Base-by-base conservation (phyloP, 2,113 vertebrate genomes). In the Mobula birostris region DNA sequence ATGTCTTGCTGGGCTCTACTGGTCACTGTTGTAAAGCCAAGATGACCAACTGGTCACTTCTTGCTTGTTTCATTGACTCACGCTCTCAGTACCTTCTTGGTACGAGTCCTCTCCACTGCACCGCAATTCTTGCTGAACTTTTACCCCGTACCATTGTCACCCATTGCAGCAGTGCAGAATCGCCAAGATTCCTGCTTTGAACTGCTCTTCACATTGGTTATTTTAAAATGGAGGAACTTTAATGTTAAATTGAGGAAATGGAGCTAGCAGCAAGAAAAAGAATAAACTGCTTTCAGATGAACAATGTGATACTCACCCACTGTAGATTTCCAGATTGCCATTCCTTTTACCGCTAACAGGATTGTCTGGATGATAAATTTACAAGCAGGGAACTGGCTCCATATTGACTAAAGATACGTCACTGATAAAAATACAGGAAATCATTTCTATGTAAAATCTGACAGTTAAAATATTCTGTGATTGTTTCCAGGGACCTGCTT, bases 401-500 rank as follows among this genome's bases (percentile, higher is more conserved):
- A 74, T 56, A 6, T 93, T 29, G 68, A 74, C 85, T 24, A 56
- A 29, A 48, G 91, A 74, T 76, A 56, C 68, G 36, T 27, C 24
- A 24, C 32, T 72, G 90, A 92, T 72, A 92, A 40, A 92, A 24
- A 72, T 74, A 12, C n/a, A 74, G 68, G 91, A 56, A 93, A 93
- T 48, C 40, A 93, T 48, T 40, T 74, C 70, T 7, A 40, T 27
- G 24, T 56, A 93, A 74, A 29, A 76, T 56, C 91, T 56, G 85
- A 72, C 70, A 74, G 24, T 48, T 93, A 74, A 93, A 93, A 76
- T 74, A 32, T 66, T 36, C 88, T 70, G 48, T 85, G 82, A 85
- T 85, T 36, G 15, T 91, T 91, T 91, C 61, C 87, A 91, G 87
- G 63, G 27, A 91, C n/a, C 29, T 91, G 61, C 63, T 17, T 91